Percentiles rank a stretch among this genome's conserved stretches.
These are phyloP conservation scores for Lucilia cuprina DNA, from an alignment of 1,140 invertebrate genomes.

Conservation along the genomic window DNA sequence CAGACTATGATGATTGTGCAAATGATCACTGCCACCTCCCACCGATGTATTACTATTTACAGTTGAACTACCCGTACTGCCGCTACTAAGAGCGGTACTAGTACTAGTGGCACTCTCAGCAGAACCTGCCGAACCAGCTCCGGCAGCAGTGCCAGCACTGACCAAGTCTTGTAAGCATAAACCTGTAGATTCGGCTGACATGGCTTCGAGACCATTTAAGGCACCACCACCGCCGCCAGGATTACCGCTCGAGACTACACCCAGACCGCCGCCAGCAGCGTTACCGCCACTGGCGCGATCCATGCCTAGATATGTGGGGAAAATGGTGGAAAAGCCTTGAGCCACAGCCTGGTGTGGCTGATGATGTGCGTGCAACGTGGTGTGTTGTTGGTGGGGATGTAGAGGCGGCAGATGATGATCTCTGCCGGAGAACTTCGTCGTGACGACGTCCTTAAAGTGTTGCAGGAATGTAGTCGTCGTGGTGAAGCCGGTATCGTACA, in stretches of 20 bases:
- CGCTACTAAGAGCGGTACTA: constrained; percentile 58
- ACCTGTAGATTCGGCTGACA: constrained; percentile 62
- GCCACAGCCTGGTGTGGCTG: constrained; percentile 59
- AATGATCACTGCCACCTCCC: constrained; percentile 57
- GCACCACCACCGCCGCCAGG: constrained; percentile 68
- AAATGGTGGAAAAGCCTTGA: constrained; percentile 62
- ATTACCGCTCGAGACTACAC: constrained; percentile 44
- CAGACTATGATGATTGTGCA: constrained; percentile 67
- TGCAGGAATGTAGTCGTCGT: constrained; percentile 62
- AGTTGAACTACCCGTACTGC: constrained; percentile 64
- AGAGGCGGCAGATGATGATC: constrained; percentile 60
- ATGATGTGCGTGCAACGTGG: constrained; percentile 51
- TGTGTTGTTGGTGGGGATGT: constrained; percentile 49
- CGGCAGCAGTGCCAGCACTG: constrained; percentile 60
- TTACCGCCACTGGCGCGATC: constrained; percentile 57
- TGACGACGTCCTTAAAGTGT: constrained; percentile 62
- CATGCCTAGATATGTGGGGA: constrained; percentile 61
- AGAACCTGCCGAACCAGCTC: constrained; percentile 62
- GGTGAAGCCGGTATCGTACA: constrained; percentile 62
- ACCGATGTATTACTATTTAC: constrained; percentile 52
- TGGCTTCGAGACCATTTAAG: constrained; percentile 67
- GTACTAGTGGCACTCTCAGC: constrained; percentile 57
- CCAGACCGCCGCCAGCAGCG: constrained; percentile 56
- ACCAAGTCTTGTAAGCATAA: constrained; percentile 79
- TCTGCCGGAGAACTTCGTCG: constrained; percentile 62